Conservation (phyloP, 2,888 invertebrate species). For the Acholoe squamosa region DNA sequence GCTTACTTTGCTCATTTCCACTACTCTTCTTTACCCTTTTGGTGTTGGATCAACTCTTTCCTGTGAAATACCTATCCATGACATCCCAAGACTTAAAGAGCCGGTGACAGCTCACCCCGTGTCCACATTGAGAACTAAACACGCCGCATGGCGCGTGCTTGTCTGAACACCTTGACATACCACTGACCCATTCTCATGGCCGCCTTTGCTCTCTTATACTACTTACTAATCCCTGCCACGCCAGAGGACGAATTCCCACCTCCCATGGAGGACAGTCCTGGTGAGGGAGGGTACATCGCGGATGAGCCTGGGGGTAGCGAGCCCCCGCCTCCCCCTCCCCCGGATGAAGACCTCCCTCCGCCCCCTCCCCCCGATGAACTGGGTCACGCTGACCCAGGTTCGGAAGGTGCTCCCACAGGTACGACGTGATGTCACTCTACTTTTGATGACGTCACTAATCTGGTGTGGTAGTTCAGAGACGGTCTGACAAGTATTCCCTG, state of each 20-base stretch:
- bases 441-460: conserved; percentile 22
- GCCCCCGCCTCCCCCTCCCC: conserved; percentile 45
- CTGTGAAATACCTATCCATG: background rate
- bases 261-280: conserved; percentile 32
- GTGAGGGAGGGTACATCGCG: background rate
- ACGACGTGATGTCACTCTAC: background rate
- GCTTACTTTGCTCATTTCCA: background rate
- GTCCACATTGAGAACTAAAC: background rate
- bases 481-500: background rate
- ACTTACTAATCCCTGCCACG: background rate
- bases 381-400: conserved; percentile 49
- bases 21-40: background rate
- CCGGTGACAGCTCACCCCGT: background rate
- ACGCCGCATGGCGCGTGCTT: conserved; percentile 18
- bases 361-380: conserved; percentile 60
- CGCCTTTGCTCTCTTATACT: conserved; percentile 37
- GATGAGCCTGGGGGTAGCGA: background rate
- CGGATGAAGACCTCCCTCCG: conserved; percentile 59
- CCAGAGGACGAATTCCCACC: conserved; percentile 57
- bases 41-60: background rate
- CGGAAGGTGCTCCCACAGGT: conserved; percentile 51
- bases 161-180: background rate
- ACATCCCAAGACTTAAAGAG: background rate
- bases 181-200: background rate
- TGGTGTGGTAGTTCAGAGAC: background rate